Percentiles rank a stretch among this genome's conserved stretches.
Conservation (phyloP, 2,113 vertebrate species). For the Perca flavescens region DNA sequence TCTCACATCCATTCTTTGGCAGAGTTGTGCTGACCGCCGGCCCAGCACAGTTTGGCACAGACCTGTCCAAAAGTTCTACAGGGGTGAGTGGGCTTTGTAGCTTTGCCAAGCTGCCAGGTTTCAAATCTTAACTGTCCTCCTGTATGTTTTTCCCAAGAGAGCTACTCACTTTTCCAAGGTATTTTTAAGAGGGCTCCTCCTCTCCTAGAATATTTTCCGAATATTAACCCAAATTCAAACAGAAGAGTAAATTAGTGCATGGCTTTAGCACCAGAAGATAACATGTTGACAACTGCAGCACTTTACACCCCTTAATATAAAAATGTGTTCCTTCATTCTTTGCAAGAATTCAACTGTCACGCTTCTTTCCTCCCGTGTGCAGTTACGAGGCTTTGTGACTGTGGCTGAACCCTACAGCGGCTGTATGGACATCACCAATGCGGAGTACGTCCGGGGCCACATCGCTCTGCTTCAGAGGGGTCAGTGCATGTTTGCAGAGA, state of each 20-base stretch:
- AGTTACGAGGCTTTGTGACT: slow-evolving; percentile 95
- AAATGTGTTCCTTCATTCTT: background rate
- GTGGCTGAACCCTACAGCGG: slow-evolving; percentile 95
- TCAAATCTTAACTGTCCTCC: slow-evolving; percentile 12
- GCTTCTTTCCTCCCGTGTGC: slow-evolving; percentile 8
- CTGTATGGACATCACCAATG: slow-evolving; percentile 92
- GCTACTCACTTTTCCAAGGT: slow-evolving; percentile 6
- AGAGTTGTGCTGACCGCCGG: slow-evolving; percentile 97
- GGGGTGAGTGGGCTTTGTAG: slow-evolving; percentile 85
- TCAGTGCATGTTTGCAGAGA: slow-evolving; percentile 99
- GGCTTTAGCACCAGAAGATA: background rate
- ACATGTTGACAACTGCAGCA: background rate
- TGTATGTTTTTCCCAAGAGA: slow-evolving; percentile 29
- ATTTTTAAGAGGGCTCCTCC: slow-evolving; percentile 21
- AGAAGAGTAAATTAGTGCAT: background rate
- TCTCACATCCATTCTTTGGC: slow-evolving; percentile 96
- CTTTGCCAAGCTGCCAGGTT: slow-evolving; percentile 15
- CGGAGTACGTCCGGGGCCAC: slow-evolving; percentile 90
- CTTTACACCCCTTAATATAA: too few species aligned
- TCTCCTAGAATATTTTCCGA: slow-evolving; percentile 17
- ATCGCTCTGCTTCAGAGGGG: slow-evolving; percentile 96
- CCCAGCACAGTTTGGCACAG: slow-evolving; percentile 96
- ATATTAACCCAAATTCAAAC: slow-evolving; percentile 24
- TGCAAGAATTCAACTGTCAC: background rate
- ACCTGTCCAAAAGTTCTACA: slow-evolving; percentile 92